Percentiles rank a stretch among this genome's conserved stretches.
phyloP scores from a whole-genome alignment of 2,888 invertebrate genomes.

The Nephrocerus scutellatus region DNA sequence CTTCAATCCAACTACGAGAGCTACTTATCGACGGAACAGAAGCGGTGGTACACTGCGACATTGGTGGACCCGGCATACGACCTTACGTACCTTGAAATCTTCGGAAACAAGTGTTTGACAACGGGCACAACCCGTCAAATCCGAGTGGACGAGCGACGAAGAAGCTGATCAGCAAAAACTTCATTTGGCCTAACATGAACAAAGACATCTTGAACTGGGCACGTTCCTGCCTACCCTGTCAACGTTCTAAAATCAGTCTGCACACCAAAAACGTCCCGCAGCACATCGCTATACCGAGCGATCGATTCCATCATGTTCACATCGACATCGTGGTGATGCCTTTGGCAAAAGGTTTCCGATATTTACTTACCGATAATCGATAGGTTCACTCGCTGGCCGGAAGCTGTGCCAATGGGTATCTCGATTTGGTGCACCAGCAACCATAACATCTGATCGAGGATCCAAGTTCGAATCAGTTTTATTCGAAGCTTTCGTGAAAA shows the following conservation, averaged over 20 bases:
- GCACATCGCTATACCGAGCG: conserved; percentile 3
- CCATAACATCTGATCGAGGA: conserved; percentile 10
- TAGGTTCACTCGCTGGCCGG: conserved; percentile 11
- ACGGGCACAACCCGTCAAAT: conserved; percentile 8
- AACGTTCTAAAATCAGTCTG: conserved; percentile 3
- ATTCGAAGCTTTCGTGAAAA: background rate
- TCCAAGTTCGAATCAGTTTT: conserved; percentile 6
- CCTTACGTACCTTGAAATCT: background rate
- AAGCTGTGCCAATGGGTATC: conserved; percentile 10
- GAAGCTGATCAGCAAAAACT: conserved; percentile 5
- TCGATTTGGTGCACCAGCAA: conserved; percentile 5
- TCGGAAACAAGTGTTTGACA: conserved; percentile 8
- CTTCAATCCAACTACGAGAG: too few species aligned
- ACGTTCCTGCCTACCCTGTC: conserved; percentile 8
- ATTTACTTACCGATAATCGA: conserved; percentile 10
- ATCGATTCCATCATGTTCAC: conserved; percentile 10
- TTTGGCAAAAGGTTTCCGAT: conserved; percentile 19
- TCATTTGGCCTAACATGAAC: conserved; percentile 13
- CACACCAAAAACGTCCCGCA: conserved; percentile 4
- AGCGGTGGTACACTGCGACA: background rate
- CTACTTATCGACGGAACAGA: too few species aligned
- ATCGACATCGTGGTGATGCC: conserved; percentile 13
- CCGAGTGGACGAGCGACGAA: conserved; percentile 5
- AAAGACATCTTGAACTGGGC: conserved; percentile 7
- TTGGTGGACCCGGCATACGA: too few species aligned